phyloP scores from a whole-genome alignment of 1,140 invertebrate species.

The Drosophila ogumai region DNA sequence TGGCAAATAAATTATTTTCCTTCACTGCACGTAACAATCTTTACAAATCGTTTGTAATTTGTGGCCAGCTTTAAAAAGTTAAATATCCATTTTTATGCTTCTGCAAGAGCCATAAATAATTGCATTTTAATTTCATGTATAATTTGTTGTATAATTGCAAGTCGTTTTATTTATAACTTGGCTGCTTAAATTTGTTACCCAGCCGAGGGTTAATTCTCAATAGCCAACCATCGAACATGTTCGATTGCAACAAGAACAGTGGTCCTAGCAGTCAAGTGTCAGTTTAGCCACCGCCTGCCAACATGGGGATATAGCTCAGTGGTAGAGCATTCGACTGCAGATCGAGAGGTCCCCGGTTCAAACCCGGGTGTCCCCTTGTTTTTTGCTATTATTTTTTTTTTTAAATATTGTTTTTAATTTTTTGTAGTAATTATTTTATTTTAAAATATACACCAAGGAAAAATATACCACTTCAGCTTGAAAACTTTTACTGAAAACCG shows the following conservation, averaged over 20 bases:
- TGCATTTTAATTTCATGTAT: conserved; percentile 5
- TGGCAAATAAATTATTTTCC: conserved; percentile 1
- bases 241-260: background rate
- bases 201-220: conserved; percentile 13
- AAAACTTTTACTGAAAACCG: background rate
- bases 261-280: background rate
- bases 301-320: conserved; percentile 94
- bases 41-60: conserved; percentile 6
- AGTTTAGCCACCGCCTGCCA: background rate
- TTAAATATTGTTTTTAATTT: conserved; percentile 4
- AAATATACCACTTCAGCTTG: too few relatives aligned
- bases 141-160: conserved; percentile 14
- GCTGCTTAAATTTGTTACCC: background rate
- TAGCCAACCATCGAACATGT: conserved; percentile 15
- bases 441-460: background rate
- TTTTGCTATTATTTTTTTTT: conserved; percentile 8
- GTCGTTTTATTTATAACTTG: conserved; percentile 10
- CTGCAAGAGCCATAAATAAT: conserved; percentile 3
- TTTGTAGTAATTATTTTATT: conserved; percentile 1
- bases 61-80: background rate
- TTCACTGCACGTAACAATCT: background rate
- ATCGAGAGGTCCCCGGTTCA: conserved; percentile 98
- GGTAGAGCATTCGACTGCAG: conserved; percentile 97
- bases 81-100: conserved; percentile 13
- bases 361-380: conserved; percentile 95